These are phyloP conservation scores for Muntiacus muntjak DNA, from an alignment of 2,113 vertebrate genomes.

Conservation along the genomic window DNA sequence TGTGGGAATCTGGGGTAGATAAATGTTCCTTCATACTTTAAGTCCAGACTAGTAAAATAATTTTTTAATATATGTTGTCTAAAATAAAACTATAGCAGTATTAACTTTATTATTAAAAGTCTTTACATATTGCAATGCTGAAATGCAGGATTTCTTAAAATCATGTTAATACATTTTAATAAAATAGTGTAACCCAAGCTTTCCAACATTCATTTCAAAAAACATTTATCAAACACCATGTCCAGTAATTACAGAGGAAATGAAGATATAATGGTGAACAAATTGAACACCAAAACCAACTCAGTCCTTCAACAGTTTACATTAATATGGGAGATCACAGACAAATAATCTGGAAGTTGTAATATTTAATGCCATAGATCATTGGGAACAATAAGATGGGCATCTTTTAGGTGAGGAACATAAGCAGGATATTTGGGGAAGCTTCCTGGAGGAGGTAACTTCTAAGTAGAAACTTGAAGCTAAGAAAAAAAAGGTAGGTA, in stretches of 20 bases:
- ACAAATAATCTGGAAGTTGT: neutral
- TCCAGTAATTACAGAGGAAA: neutral
- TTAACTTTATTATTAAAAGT: neutral
- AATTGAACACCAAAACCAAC: neutral
- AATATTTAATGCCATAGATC: neutral
- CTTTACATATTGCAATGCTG: neutral
- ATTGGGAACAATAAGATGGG: neutral
- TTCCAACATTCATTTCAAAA: slow-evolving; percentile 18
- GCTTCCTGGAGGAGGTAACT: neutral
- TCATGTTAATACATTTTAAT: neutral
- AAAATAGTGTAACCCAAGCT: neutral
- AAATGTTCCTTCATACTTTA: neutral
- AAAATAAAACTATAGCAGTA: neutral
- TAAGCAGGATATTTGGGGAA: neutral
- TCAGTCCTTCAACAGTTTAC: neutral
- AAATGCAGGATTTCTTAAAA: neutral
- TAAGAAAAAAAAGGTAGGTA: neutral
- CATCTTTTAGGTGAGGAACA: neutral
- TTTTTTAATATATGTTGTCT: neutral
- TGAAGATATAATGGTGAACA: neutral
- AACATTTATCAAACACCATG: neutral
- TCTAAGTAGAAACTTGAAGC: neutral
- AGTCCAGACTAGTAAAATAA: neutral
- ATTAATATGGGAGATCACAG: neutral
- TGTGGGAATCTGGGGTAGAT: neutral